phyloP scores from a whole-genome alignment of 2,888 invertebrate genomes.

The Cheilosia impressa region DNA sequence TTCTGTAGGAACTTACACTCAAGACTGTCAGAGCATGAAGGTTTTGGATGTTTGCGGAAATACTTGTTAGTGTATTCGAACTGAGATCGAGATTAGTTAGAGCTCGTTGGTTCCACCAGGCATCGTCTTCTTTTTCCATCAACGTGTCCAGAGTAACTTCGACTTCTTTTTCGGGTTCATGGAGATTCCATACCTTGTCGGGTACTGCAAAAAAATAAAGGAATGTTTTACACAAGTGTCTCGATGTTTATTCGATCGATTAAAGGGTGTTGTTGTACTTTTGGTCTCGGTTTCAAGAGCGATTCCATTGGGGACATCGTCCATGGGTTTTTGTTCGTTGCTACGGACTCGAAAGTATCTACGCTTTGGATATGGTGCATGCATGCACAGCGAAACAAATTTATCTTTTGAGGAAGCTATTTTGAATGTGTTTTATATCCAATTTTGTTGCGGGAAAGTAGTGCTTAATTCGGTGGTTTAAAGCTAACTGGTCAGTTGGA shows the following conservation, averaged over 20 bases:
- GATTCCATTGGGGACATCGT: slow-evolving; percentile 20
- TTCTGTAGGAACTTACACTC: slow-evolving; percentile 85
- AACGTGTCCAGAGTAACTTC: slow-evolving; percentile 84
- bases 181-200: slow-evolving; percentile 89
- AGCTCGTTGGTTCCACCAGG: slow-evolving; percentile 94
- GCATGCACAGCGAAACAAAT: slow-evolving; percentile 81
- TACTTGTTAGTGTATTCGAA: slow-evolving; percentile 87
- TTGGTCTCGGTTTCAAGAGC: slow-evolving; percentile 77
- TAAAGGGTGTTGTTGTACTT: slow-evolving; percentile 12
- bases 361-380: slow-evolving; percentile 80
- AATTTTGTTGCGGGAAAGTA: neutral
- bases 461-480: slow-evolving; percentile 52
- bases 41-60: slow-evolving; percentile 87
- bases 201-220: slow-evolving; percentile 85
- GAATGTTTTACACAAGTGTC: slow-evolving; percentile 3
- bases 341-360: slow-evolving; percentile 80
- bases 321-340: slow-evolving; percentile 52
- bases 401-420: slow-evolving; percentile 81
- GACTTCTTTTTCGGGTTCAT: slow-evolving; percentile 87
- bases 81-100: slow-evolving; percentile 91
- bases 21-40: slow-evolving; percentile 88
- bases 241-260: neutral
- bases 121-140: slow-evolving; percentile 85
- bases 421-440: slow-evolving; percentile 78
- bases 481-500: slow-evolving; percentile 56